Percentiles rank a stretch among this genome's conserved stretches.
These are phyloP conservation scores for Saxicola maurus DNA, from an alignment of 2,797 vertebrate species.

Conservation along the genomic window DNA sequence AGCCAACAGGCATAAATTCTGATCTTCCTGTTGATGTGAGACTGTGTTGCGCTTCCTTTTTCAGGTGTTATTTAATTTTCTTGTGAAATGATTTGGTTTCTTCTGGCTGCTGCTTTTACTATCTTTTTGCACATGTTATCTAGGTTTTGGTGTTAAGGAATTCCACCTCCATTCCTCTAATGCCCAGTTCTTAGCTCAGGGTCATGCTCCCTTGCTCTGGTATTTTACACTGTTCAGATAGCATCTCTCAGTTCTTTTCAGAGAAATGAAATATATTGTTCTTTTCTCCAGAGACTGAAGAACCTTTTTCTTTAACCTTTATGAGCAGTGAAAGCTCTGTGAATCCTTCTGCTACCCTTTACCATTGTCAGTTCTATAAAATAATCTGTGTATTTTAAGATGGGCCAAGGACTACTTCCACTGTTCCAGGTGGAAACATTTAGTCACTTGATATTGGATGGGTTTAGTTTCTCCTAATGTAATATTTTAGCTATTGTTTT, in stretches of 20 bases:
- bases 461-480: not conserved
- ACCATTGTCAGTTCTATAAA: not conserved
- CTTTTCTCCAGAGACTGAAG: not conserved
- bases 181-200: not conserved
- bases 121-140: not conserved
- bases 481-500: not conserved
- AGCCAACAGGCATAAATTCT: not conserved
- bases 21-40: not conserved
- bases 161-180: not conserved
- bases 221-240: not conserved
- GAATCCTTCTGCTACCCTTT: not conserved
- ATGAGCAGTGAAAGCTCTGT: not conserved
- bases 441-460: not conserved
- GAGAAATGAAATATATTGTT: not conserved
- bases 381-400: not conserved
- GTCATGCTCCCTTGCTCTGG: not conserved
- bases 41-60: not conserved
- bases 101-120: not conserved
- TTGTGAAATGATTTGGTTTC: not conserved
- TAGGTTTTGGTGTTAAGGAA: not conserved
- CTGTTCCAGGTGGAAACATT: not conserved
- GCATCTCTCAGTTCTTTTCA: not conserved
- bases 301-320: constrained; percentile 20
- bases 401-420: not conserved
- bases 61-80: not conserved